Base-by-base conservation (phyloP, 1,140 invertebrate species). In the Gryon sp. region DNA sequence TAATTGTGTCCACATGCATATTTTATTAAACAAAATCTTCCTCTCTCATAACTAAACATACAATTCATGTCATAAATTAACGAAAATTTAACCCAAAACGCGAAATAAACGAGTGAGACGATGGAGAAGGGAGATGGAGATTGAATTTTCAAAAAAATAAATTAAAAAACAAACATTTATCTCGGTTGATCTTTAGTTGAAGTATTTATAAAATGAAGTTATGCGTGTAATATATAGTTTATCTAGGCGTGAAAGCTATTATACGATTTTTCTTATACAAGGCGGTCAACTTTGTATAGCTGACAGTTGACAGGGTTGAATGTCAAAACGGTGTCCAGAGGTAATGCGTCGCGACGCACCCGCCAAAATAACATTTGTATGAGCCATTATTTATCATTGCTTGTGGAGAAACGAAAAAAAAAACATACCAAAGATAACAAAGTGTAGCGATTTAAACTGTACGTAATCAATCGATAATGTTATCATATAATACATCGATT, bases 381-480 rank as follows among this genome's bases (percentile, higher is more conserved):
- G 65, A 72, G 68, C 68, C 55, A 76, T 66, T 79, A 79, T 72
- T 76, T 76, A 72, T 76, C 70, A 72, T 72, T 65, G 66, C 77
- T 75, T 79, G 57, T 65, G 68, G 22, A 73, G 62, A 55, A 65
- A 41, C 26, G 57, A n/a, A n/a, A n/a, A n/a, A n/a, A n/a, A n/a
- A n/a, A n/a, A n/a, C n/a, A n/a, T n/a, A n/a, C n/a, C n/a, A n/a
- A n/a, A n/a, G n/a, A 73, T 68, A 57, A 59, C 32, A 76, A 59
- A 69, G 60, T 55, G 34, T 70, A 75, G 59, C 60, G 45, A 60
- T 36, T 62, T 70, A 66, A n/a, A 65, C 40, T 72, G 72, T 70
- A 75, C 70, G 46, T 76, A 79, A 59, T 65, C 62, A 59, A 59
- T 77, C 74, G 66, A 74, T 66, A 63, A 66, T 38, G 55, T 76